phyloP scores from a whole-genome alignment of 2,113 vertebrate species.

The Sapayoa aenigma region DNA sequence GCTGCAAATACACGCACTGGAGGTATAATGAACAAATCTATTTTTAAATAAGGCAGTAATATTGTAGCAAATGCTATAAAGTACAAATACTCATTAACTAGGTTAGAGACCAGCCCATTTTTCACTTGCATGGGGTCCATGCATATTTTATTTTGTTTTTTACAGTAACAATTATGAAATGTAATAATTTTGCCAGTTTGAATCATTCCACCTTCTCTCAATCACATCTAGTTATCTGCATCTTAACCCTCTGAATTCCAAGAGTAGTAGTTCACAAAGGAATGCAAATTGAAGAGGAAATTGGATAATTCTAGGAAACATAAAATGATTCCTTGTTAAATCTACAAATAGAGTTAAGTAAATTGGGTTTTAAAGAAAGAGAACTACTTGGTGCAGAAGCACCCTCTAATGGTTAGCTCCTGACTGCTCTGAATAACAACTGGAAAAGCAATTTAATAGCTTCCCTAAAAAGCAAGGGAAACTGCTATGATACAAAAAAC shows the following conservation, averaged over 20 bases:
- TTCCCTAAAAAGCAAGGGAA: not conserved
- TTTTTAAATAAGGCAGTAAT: not conserved
- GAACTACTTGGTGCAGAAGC: constrained; percentile 44
- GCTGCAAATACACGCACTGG: not conserved
- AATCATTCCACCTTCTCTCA: not conserved
- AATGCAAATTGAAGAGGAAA: constrained; percentile 13
- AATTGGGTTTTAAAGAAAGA: not conserved
- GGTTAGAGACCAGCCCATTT: not conserved
- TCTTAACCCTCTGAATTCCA: not conserved
- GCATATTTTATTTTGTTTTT: not conserved
- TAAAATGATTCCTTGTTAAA: not conserved
- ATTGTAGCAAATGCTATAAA: not conserved
- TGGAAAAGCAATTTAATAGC: not conserved
- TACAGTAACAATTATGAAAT: not conserved
- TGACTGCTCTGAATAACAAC: not conserved
- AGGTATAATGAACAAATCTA: not conserved
- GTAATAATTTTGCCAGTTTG: not conserved
- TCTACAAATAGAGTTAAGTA: not conserved
- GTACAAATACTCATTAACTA: not conserved
- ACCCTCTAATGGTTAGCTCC: constrained; percentile 51
- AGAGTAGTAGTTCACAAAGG: not conserved
- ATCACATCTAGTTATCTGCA: not conserved
- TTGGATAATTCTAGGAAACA: not conserved
- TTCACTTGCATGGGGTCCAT: not conserved
- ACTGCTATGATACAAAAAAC: not conserved